Evolutionary conservation across 1,140 invertebrate species (phyloP).

Genomic region (Drosophila lini): DNA sequence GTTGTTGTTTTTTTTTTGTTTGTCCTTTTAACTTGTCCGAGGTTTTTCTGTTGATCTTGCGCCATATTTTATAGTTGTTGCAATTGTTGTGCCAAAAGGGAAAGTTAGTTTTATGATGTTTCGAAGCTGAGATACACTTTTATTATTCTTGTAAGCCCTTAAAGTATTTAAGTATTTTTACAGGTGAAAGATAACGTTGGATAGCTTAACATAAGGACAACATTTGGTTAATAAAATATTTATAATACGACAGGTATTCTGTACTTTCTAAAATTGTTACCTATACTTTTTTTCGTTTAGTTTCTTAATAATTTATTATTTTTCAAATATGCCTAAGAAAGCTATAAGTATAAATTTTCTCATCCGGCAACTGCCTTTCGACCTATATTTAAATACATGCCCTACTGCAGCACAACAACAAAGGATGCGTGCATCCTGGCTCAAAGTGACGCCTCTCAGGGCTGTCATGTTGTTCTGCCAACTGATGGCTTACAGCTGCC

Average conservation of each 20-base stretch:
- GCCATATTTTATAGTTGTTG: slow-evolving; percentile 32
- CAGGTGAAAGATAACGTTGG: no score
- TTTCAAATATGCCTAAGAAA: background rate
- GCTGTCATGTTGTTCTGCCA: slow-evolving; percentile 67
- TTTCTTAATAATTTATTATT: background rate
- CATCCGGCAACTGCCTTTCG: background rate
- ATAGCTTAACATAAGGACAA: no score
- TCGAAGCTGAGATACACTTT: background rate
- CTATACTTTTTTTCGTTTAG: background rate
- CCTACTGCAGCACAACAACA: background rate
- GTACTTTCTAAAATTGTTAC: background rate
- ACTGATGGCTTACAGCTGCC: slow-evolving; percentile 68
- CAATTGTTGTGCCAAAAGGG: slow-evolving; percentile 7
- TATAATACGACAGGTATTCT: no score
- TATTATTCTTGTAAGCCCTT: background rate
- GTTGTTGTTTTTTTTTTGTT: background rate
- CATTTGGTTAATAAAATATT: no score
- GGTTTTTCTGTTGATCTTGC: slow-evolving; percentile 17
- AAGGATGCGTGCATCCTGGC: slow-evolving; percentile 24
- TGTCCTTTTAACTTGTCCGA: slow-evolving; percentile 22
- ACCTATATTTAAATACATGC: slow-evolving; percentile 5
- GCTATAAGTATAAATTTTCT: background rate
- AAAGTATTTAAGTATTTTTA: background rate
- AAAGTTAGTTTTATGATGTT: background rate
- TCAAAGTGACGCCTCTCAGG: slow-evolving; percentile 44